phyloP scores from a whole-genome alignment of 2,113 vertebrate genomes.

The Ceyx melanurus region DNA sequence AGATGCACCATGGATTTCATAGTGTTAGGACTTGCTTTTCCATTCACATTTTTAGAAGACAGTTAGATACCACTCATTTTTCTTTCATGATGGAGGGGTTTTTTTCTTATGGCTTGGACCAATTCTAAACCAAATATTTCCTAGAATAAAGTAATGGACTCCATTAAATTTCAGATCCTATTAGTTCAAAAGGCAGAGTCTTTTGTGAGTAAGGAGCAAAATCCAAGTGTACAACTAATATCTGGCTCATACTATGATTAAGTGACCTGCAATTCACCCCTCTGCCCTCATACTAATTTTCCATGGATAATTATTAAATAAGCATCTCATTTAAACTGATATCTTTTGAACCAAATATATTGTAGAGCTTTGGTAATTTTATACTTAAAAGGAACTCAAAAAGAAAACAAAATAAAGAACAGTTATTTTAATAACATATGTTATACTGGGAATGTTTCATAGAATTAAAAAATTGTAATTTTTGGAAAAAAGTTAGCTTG shows the following conservation, averaged over 20 bases:
- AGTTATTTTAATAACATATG: conserved; percentile 23
- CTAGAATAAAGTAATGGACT: not conserved
- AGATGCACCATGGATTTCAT: not conserved
- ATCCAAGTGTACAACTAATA: conserved; percentile 7
- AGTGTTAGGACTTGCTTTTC: not conserved
- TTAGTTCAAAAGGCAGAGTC: not conserved
- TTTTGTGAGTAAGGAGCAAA: not conserved
- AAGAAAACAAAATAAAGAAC: conserved; percentile 28
- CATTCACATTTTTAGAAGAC: not conserved
- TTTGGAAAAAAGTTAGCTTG: not conserved
- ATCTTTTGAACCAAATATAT: conserved; percentile 8
- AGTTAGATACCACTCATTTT: not conserved
- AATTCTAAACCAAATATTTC: not conserved
- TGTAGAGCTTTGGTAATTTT: conserved; percentile 20
- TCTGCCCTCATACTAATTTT: conserved; percentile 29
- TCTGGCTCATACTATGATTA: conserved; percentile 3
- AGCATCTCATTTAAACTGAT: conserved; percentile 11
- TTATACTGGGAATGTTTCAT: not conserved
- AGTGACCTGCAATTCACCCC: conserved; percentile 27
- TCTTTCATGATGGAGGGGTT: not conserved
- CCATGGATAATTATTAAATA: conserved; percentile 46
- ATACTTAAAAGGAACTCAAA: conserved; percentile 14
- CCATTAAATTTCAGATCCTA: not conserved
- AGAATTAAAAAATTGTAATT: conserved; percentile 21
- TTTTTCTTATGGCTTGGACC: not conserved